Evolutionary conservation across 2,888 invertebrate genomes (phyloP).

Genomic region (Drosophila borealis): DNA sequence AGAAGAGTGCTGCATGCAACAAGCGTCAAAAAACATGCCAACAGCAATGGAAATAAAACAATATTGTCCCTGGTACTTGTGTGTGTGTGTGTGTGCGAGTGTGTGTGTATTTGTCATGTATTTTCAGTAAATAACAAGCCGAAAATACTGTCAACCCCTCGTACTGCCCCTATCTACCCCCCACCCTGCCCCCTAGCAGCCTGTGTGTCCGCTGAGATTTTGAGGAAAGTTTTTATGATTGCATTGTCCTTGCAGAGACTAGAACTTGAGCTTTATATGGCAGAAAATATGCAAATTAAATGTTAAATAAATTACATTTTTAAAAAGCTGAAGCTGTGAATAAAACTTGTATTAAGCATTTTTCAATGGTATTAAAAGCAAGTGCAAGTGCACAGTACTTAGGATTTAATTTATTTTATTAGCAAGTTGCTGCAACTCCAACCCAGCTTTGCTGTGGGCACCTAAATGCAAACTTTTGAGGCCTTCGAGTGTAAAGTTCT

Average conservation of each 20-base stretch:
- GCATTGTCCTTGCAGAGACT: constrained; percentile 13
- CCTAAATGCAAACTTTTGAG: too few species aligned
- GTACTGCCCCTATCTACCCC: too few species aligned
- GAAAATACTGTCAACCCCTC: constrained; percentile 7
- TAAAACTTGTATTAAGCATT: constrained; percentile 16
- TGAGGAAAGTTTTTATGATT: constrained; percentile 27
- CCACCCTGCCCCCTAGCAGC: not conserved
- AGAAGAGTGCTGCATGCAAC: constrained; percentile 17
- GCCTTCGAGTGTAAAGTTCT: constrained; percentile 9
- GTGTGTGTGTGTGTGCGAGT: not conserved
- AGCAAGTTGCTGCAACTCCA: constrained; percentile 34
- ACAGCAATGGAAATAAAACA: constrained; percentile 29
- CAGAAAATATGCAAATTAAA: constrained; percentile 51
- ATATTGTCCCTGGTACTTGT: constrained; percentile 17
- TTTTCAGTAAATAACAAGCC: constrained; percentile 30
- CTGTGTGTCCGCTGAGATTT: constrained; percentile 6
- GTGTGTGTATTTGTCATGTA: constrained; percentile 9
- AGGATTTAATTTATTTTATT: constrained; percentile 61
- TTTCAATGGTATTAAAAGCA: constrained; percentile 29
- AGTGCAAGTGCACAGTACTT: constrained; percentile 35
- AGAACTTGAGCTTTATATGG: constrained; percentile 20
- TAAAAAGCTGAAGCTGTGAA: not conserved
- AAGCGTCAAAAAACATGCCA: constrained; percentile 25
- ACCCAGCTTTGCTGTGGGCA: not conserved
- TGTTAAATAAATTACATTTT: constrained; percentile 51